Conservation (phyloP, 2,113 vertebrate genomes). For the Mystacornis crossleyi region DNA sequence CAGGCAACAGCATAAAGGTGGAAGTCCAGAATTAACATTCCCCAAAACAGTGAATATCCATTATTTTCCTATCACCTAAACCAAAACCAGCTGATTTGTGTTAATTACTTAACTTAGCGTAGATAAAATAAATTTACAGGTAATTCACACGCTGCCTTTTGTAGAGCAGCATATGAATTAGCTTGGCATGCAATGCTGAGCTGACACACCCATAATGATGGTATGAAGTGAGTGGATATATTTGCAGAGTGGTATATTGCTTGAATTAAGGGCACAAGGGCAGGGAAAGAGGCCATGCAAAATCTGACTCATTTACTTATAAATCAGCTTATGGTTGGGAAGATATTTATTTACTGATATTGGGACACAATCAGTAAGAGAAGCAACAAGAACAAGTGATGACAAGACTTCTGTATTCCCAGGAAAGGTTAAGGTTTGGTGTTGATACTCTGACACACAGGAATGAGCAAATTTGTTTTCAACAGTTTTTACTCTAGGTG, state of each 20-base stretch:
- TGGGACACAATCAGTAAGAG: not conserved
- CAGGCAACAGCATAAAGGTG: not conserved
- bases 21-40: not conserved
- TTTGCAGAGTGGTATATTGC: not conserved
- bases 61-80: not conserved
- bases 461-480: constrained; percentile 28
- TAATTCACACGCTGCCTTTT: not conserved
- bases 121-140: not conserved
- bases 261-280: not conserved
- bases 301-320: not conserved
- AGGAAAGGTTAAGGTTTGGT: not conserved
- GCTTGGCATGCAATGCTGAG: not conserved
- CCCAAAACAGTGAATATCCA: not conserved
- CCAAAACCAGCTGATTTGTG: not conserved
- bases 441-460: not conserved
- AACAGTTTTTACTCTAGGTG: not conserved
- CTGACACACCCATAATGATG: not conserved
- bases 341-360: not conserved
- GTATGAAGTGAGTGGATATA: not conserved
- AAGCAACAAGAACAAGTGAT: not conserved
- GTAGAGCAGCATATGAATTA: not conserved
- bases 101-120: not conserved
- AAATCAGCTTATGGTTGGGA: not conserved
- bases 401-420: not conserved
- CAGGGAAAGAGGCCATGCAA: not conserved